phyloP scores from a whole-genome alignment of 2,797 vertebrate genomes.

The Cetoscarus ocellatus region DNA sequence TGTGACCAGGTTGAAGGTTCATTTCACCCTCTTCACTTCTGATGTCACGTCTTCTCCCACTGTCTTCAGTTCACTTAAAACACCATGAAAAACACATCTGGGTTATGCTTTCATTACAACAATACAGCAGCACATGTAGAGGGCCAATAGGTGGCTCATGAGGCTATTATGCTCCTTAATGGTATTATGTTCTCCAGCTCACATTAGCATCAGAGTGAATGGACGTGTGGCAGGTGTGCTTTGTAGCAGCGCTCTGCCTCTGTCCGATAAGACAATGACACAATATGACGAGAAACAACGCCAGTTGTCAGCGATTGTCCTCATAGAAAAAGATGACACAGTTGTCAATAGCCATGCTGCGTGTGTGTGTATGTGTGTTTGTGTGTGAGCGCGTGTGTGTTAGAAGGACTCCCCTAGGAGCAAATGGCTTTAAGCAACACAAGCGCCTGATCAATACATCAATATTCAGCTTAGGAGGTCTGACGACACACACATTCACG shows the following conservation, averaged over 20 bases:
- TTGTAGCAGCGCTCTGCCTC: slow-evolving; percentile 70
- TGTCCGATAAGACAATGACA: slow-evolving; percentile 82
- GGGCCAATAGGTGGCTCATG: slow-evolving; percentile 67
- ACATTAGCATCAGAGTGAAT: slow-evolving; percentile 79
- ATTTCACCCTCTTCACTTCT: slow-evolving; percentile 21
- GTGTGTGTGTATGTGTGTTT: background rate
- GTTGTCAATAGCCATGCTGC: slow-evolving; percentile 72
- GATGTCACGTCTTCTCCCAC: slow-evolving; percentile 15
- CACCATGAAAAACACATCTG: slow-evolving; percentile 61
- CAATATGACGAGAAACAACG: slow-evolving; percentile 81
- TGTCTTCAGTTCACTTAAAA: slow-evolving; percentile 38
- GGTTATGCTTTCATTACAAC: slow-evolving; percentile 78
- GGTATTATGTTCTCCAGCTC: slow-evolving; percentile 70
- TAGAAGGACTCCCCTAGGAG: slow-evolving; percentile 77
- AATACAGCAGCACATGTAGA: slow-evolving; percentile 55
- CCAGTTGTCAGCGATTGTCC: slow-evolving; percentile 77
- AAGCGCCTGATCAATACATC: slow-evolving; percentile 87
- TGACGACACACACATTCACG: slow-evolving; percentile 70
- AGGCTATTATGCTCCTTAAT: slow-evolving; percentile 72
- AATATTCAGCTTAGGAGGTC: slow-evolving; percentile 88
- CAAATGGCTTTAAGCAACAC: slow-evolving; percentile 85
- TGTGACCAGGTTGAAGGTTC: slow-evolving; percentile 27
- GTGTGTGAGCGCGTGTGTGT: slow-evolving; percentile 30
- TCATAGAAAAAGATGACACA: slow-evolving; percentile 80
- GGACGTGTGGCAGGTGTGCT: slow-evolving; percentile 79